These are phyloP conservation scores for Montipora cactus DNA, from an alignment of 64 coral and sea anemone genomes.

Conservation along the genomic window DNA sequence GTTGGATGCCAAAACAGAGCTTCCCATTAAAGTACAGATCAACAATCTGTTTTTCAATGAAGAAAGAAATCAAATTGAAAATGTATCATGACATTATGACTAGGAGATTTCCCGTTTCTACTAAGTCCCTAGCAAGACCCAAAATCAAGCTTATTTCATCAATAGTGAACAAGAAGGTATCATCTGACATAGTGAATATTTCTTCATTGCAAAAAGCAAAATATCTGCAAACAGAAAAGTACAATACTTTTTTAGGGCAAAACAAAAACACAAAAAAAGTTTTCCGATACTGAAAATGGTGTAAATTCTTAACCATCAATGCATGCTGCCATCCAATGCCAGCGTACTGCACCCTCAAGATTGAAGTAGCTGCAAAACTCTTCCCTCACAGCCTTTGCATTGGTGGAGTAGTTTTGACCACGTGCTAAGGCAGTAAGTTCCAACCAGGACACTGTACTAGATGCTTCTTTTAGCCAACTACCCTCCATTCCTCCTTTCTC, in stretches of 20 bases:
- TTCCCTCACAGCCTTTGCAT: conserved; percentile 2
- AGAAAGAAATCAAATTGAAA: conserved; percentile 22
- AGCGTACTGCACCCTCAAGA: conserved; percentile 29
- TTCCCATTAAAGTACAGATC: conserved; percentile 31
- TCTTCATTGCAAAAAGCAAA: conserved; percentile 11
- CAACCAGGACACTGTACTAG: conserved; percentile 10
- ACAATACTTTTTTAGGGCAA: background rate
- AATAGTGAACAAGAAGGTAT: conserved; percentile 13
- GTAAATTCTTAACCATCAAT: conserved; percentile 34
- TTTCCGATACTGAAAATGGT: conserved; percentile 12
- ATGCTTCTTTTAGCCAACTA: conserved; percentile 10
- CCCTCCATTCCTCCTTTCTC: background rate
- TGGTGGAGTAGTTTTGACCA: conserved; percentile 18
- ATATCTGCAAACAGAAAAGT: conserved; percentile 2
- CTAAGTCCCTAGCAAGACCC: background rate
- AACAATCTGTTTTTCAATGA: conserved; percentile 35
- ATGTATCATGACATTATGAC: conserved; percentile 6
- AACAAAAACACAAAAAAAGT: background rate
- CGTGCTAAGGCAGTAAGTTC: background rate
- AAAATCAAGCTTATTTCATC: conserved; percentile 13
- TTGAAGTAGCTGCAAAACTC: conserved; percentile 24
- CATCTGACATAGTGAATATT: conserved; percentile 12
- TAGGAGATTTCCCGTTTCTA: conserved; percentile 1
- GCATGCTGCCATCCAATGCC: conserved; percentile 27
- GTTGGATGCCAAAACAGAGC: conserved; percentile 14